Evolutionary conservation across 2,797 vertebrate species (phyloP).

Genomic region (Sandelia bainsii): DNA sequence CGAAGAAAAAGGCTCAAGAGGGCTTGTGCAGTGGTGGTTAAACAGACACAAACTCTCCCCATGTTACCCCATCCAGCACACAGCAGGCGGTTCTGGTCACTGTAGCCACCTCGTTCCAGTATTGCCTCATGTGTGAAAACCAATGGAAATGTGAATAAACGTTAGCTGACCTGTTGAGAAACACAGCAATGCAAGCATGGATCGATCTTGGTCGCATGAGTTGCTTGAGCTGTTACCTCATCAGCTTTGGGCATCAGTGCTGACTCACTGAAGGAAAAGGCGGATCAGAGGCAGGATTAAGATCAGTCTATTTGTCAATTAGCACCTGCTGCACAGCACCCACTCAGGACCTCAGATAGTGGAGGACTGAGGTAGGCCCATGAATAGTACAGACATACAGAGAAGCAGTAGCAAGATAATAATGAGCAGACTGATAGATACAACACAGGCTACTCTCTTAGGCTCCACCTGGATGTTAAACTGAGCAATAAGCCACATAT

Average conservation of each 20-base stretch:
- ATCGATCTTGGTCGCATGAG: slow-evolving; percentile 43
- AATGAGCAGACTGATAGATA: slow-evolving; percentile 50
- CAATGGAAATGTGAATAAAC: slow-evolving; percentile 39
- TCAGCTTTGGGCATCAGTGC: slow-evolving; percentile 24
- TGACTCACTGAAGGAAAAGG: slow-evolving; percentile 33
- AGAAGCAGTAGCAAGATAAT: slow-evolving; percentile 39
- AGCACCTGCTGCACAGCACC: slow-evolving; percentile 35
- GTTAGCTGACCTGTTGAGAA: slow-evolving; percentile 23
- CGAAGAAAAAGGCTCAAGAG: neutral
- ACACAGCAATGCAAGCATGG: neutral
- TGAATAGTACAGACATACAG: slow-evolving; percentile 43
- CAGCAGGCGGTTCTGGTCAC: slow-evolving; percentile 24
- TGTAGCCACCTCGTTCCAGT: slow-evolving; percentile 3
- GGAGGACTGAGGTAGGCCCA: neutral
- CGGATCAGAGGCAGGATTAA: slow-evolving; percentile 52
- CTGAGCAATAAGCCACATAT: slow-evolving; percentile 28
- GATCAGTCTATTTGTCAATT: slow-evolving; percentile 59
- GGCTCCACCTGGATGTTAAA: slow-evolving; percentile 45
- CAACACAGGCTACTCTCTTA: slow-evolving; percentile 27
- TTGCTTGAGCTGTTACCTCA: slow-evolving; percentile 40
- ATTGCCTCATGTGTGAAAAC: slow-evolving; percentile 41
- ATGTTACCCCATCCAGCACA: slow-evolving; percentile 30
- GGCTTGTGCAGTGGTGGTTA: slow-evolving; percentile 8
- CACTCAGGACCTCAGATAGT: slow-evolving; percentile 28
- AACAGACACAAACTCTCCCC: slow-evolving; percentile 25